These are phyloP conservation scores for Sinonovacula constricta DNA, from an alignment of 1,140 invertebrate genomes.

Conservation along the genomic window DNA sequence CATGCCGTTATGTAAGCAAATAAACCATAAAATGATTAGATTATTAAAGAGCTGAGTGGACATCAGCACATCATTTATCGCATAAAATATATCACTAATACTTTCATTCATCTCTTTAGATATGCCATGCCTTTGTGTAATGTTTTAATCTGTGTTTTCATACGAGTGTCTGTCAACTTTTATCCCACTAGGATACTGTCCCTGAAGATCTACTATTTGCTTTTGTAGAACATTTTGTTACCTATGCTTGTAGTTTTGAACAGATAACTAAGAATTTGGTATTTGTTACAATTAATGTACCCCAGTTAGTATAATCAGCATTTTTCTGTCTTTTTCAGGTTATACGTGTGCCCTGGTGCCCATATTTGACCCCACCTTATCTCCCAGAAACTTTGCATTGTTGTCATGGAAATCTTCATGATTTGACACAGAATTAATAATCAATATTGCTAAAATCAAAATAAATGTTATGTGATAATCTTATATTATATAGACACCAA, in stretches of 20 bases:
- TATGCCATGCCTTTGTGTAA: too few species aligned
- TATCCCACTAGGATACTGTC: neutral
- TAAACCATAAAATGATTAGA: too few species aligned
- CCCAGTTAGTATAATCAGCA: neutral
- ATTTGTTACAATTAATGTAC: neutral
- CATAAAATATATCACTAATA: too few species aligned
- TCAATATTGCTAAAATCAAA: too few species aligned
- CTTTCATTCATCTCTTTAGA: too few species aligned
- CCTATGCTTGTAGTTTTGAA: neutral
- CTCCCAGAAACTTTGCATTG: constrained; percentile 77
- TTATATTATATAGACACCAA: too few species aligned
- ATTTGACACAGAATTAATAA: too few species aligned
- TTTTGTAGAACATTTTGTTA: neutral
- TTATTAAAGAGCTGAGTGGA: too few species aligned
- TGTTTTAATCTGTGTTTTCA: neutral
- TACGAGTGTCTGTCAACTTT: neutral
- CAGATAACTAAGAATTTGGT: neutral
- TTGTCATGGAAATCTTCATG: constrained; percentile 73
- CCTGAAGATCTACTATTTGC: neutral
- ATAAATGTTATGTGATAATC: too few species aligned
- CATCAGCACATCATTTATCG: too few species aligned
- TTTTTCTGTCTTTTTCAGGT: constrained; percentile 60
- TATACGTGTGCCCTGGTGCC: constrained; percentile 68
- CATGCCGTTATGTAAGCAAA: too few species aligned
- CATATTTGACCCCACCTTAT: constrained; percentile 77